Percentiles rank a stretch among this genome's conserved stretches.
Evolutionary conservation across 2,797 vertebrate species (phyloP).

Genomic region (Nasua narica): DNA sequence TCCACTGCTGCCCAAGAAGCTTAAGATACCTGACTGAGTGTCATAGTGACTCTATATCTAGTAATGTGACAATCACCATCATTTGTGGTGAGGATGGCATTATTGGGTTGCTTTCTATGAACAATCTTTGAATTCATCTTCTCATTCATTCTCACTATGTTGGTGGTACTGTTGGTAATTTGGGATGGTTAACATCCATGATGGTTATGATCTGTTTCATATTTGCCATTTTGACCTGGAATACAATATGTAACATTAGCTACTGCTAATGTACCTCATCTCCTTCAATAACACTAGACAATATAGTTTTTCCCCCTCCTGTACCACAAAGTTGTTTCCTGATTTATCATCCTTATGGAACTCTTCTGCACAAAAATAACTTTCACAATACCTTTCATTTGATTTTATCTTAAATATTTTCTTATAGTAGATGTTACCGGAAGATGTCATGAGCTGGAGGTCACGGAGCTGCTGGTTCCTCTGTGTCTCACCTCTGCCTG

Average conservation of each 20-base stretch:
- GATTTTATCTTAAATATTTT: neutral
- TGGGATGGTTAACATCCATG: neutral
- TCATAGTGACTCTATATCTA: neutral
- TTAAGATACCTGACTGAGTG: neutral
- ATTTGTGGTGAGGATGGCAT: neutral
- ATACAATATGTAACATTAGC: neutral
- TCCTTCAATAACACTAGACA: neutral
- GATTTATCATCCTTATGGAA: neutral
- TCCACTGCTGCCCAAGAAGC: neutral
- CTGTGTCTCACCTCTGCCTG: neutral
- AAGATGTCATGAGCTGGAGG: neutral
- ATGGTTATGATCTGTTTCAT: neutral
- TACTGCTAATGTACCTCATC: neutral
- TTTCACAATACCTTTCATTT: neutral
- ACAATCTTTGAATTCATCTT: neutral
- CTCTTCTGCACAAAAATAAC: neutral
- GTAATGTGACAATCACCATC: neutral
- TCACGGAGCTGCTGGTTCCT: neutral
- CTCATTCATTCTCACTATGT: neutral
- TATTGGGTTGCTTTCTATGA: neutral
- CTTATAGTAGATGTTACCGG: neutral
- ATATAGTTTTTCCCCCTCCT: neutral
- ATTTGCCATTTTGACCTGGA: neutral
- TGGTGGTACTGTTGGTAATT: neutral
- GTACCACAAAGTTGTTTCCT: neutral